phyloP scores from a whole-genome alignment of 2,888 invertebrate species.

The Gasteruption jaculator region DNA sequence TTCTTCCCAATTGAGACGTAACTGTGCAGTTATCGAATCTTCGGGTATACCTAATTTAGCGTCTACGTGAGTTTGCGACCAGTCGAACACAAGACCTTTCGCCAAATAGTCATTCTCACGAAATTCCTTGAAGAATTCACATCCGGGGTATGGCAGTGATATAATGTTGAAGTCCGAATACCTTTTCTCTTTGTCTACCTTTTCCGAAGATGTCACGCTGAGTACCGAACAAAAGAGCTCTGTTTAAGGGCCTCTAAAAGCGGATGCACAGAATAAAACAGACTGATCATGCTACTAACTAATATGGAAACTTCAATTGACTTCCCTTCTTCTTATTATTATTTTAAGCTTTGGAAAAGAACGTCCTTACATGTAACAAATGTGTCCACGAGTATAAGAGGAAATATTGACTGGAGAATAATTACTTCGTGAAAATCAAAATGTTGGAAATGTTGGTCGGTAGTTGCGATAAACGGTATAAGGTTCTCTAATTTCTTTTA shows the following conservation, averaged over 20 bases:
- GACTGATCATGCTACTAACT: constrained; percentile 22
- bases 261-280: constrained; percentile 24
- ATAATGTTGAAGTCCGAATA: constrained; percentile 70
- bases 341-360: not conserved
- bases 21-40: constrained; percentile 53
- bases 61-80: constrained; percentile 68
- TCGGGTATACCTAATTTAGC: constrained; percentile 63
- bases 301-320: constrained; percentile 23
- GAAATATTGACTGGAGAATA: too few species aligned
- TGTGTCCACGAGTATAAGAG: too few species aligned
- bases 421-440: too few species aligned
- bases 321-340: too few species aligned
- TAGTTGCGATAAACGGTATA: too few species aligned
- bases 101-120: constrained; percentile 68
- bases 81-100: constrained; percentile 66
- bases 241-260: constrained; percentile 31
- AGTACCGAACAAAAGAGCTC: constrained; percentile 28
- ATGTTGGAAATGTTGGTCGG: too few species aligned
- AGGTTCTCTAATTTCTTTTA: too few species aligned
- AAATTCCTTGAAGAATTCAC: constrained; percentile 76
- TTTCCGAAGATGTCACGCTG: constrained; percentile 79
- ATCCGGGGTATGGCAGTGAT: constrained; percentile 77
- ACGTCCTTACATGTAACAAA: not conserved
- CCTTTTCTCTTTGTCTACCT: constrained; percentile 73
- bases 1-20: constrained; percentile 61